Percentiles rank a stretch among this genome's conserved stretches.
phyloP scores from a whole-genome alignment of 2,797 vertebrate genomes.

The Streptopelia turtur region DNA sequence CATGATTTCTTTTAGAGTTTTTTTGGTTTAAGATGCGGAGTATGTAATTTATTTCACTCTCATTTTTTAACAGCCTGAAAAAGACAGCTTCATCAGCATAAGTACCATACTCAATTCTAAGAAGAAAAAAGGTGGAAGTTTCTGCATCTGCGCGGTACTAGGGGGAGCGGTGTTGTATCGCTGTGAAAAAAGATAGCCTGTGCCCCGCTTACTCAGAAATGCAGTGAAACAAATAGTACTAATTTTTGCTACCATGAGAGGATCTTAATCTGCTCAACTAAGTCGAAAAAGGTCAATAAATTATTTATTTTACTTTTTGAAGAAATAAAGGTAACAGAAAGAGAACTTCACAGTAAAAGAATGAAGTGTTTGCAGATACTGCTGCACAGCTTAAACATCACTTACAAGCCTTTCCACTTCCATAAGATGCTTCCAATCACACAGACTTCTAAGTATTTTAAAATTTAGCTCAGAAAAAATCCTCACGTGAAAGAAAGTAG shows the following conservation, averaged over 20 bases:
- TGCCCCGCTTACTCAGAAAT: not conserved
- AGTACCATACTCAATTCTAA: not conserved
- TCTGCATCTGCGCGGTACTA: rapidly evolving
- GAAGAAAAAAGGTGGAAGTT: not conserved
- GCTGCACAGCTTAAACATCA: not conserved
- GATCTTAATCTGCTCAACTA: not conserved
- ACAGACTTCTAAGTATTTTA: not conserved
- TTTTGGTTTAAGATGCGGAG: not conserved
- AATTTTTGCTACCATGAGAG: not conserved
- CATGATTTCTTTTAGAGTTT: not conserved
- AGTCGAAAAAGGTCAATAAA: not conserved
- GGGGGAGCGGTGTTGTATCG: not conserved
- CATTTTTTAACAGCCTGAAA: not conserved
- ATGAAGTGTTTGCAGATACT: not conserved
- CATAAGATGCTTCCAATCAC: not conserved
- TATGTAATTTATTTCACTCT: not conserved
- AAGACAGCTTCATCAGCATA: not conserved
- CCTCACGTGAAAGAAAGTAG: not conserved
- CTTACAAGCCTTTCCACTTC: not conserved
- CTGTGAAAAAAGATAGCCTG: not conserved
- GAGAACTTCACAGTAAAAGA: not conserved
- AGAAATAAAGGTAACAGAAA: not conserved
- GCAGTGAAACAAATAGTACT: not conserved
- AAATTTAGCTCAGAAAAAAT: not conserved
- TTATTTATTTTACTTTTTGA: not conserved